phyloP scores from a whole-genome alignment of 1,140 invertebrate species.

The Caenorhabditis elegans region DNA sequence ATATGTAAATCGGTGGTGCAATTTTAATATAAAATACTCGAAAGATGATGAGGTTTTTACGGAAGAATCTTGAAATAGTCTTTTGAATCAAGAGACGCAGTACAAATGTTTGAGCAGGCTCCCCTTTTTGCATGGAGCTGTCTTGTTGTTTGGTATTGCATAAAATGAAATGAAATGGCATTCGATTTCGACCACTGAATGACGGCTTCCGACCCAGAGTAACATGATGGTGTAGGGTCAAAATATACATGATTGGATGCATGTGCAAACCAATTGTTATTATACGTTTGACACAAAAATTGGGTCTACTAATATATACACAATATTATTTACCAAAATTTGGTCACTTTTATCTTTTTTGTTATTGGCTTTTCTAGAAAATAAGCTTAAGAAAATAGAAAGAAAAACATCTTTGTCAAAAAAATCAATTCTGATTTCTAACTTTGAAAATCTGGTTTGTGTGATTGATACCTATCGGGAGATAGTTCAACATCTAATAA shows the following conservation, averaged over 20 bases:
- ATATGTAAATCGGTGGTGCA: slow-evolving; percentile 22
- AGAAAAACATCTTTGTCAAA: too few relatives aligned
- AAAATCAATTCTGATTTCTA: too few relatives aligned
- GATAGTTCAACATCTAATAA: too few relatives aligned
- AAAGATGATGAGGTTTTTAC: slow-evolving; percentile 27
- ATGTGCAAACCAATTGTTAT: too few relatives aligned
- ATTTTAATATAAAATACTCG: slow-evolving; percentile 33
- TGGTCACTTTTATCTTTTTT: too few relatives aligned
- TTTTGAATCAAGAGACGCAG: background rate
- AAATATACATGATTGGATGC: background rate
- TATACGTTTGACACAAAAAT: too few relatives aligned
- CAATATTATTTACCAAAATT: too few relatives aligned
- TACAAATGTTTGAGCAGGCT: slow-evolving; percentile 27
- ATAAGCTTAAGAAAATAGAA: too few relatives aligned
- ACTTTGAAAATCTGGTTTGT: too few relatives aligned
- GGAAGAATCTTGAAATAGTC: background rate
- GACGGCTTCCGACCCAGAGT: slow-evolving; percentile 1
- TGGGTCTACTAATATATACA: too few relatives aligned
- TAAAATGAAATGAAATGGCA: slow-evolving; percentile 28
- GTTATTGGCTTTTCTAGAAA: too few relatives aligned
- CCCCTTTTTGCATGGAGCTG: background rate
- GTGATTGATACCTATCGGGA: too few relatives aligned
- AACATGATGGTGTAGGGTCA: background rate
- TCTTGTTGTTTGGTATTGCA: slow-evolving; percentile 24
- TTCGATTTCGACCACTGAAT: slow-evolving; percentile 27